Base-by-base conservation (phyloP, 2,113 vertebrate genomes). In the Meleagris gallopavo region DNA sequence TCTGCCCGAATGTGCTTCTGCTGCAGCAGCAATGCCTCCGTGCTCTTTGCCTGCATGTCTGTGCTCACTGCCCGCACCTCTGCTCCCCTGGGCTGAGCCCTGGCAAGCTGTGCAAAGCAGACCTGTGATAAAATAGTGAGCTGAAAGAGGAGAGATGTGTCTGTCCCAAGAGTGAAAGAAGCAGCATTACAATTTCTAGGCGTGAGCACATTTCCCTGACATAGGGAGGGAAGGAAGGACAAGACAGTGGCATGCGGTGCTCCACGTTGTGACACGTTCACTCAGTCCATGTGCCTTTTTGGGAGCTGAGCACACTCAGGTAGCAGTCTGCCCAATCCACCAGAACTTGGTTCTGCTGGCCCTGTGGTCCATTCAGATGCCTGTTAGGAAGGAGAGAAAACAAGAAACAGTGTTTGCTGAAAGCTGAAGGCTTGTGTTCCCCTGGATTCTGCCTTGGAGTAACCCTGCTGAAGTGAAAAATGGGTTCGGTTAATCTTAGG, bases 11-110 rank as follows among this genome's bases (percentile, higher is more conserved):
- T 38, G 18, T 2, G 2, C 6, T 17, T 27, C 76, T 88, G 83
- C 69, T 25, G 1, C 66, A 43, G 34, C n/a, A 70, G 65, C 77
- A 41, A 4, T 0, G 6, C 81, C 17, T 78, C 54, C 0, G 0
- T 27, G 87, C 88, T 75, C 72, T 70, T 88, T 72, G 88, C 90
- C 66, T 40, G 6, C 52, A 15, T 2, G 9, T 60, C n/a, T 24
- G 58, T 36, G 21, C 34, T 36, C 62, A 20, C 27, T 30, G 38
- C 40, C 62, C 18, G 5, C 6, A 32, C 32, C 27, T 65, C 29
- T 8, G 17, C 48, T 38, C 7, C 77, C 41, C 86, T 4, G 8
- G 8, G 52, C 77, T 43, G 89, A 45, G 24, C 13, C 41, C 11
- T 0, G n/a, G 61, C 70, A 19, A 25, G 2, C 10, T 11, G 50